Evolutionary conservation across 2,113 vertebrate species (phyloP), one percentile per base, ranked within the genome.

Genomic region (Macrotus californicus): DNA sequence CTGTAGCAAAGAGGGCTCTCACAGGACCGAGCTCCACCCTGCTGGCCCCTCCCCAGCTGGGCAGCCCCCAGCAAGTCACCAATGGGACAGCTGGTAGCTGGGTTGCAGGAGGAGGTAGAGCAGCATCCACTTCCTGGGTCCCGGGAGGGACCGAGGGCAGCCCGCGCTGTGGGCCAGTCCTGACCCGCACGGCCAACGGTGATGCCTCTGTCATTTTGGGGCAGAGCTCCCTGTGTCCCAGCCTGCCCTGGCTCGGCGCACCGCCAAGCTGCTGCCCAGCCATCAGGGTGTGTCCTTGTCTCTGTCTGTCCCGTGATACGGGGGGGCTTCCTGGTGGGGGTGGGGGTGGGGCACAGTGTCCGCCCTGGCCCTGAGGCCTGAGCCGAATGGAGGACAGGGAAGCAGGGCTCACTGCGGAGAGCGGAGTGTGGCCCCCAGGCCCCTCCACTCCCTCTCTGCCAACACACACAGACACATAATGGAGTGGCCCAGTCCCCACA

Each of bases 261-360:
- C 70, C 29, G 1, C 41, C 1, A 1, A 0, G 0, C 43, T 66
- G 26, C 54, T 3, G 19, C 41, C 7, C 19, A 11, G 75, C 26
- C 4, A 5, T 3, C 0, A 0, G 46, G 34, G 7, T 15, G 83
- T 2, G 39, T 29, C 43, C 75, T 54, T 9, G 3, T 7, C 14
- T 52, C 54, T 61, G 21, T 36, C 67, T 34, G 46, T 34, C 43
- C 56, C 24, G n/a, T 31, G 70, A 13, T 29, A 0, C 31, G 6
- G 0, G 0, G 34, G 10, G 36, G 18, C 54, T 41, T 66, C 72
- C 56, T 5, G 48, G 52, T 4, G 22, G 59, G 9, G 59, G 59
- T 61, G 59, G 21, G 59, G 22, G 24, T 26, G 24, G 24, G 59
- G 8, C 59, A 61, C 24, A 10, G 9, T 10, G 59, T 29, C 59